Percentiles rank a stretch among this genome's conserved stretches.
phyloP scores from a whole-genome alignment of 2,797 vertebrate species.

The Chaetodon trifasciatus region DNA sequence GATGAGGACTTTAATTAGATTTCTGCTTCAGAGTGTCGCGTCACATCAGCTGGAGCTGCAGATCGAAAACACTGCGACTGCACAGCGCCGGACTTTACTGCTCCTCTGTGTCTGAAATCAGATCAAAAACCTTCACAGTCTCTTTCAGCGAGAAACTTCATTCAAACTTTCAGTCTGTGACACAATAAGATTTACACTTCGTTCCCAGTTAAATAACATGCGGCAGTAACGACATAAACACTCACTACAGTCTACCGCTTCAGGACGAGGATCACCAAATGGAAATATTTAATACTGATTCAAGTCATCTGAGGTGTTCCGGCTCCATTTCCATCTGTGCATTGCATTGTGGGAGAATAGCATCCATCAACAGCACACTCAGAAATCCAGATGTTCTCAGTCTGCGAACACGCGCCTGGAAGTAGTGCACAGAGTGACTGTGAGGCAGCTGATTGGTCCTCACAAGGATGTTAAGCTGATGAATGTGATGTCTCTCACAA shows the following conservation, averaged over 20 bases:
- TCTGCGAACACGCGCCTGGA: conserved; percentile 2
- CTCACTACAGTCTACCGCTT: not conserved
- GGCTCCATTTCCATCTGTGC: not conserved
- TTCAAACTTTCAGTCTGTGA: not conserved
- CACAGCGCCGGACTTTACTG: not conserved
- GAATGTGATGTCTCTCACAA: too few relatives aligned
- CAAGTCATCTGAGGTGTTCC: not conserved
- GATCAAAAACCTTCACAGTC: not conserved
- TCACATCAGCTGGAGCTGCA: conserved; percentile 5
- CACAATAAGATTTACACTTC: not conserved
- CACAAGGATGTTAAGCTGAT: too few relatives aligned
- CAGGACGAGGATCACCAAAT: not conserved
- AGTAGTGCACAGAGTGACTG: not conserved
- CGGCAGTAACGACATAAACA: not conserved
- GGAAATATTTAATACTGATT: not conserved
- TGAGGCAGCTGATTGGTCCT: too few relatives aligned
- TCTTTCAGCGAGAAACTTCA: conserved; percentile 4
- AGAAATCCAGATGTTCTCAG: not conserved
- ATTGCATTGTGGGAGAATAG: not conserved
- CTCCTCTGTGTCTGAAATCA: not conserved
- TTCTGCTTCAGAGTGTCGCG: not conserved
- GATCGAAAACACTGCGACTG: conserved; percentile 2
- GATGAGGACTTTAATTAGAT: conserved; percentile 19
- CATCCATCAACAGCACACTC: not conserved
- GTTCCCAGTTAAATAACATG: not conserved